Base-by-base conservation (phyloP, 2,797 vertebrate species). In the Spinibarbus caldwelli region DNA sequence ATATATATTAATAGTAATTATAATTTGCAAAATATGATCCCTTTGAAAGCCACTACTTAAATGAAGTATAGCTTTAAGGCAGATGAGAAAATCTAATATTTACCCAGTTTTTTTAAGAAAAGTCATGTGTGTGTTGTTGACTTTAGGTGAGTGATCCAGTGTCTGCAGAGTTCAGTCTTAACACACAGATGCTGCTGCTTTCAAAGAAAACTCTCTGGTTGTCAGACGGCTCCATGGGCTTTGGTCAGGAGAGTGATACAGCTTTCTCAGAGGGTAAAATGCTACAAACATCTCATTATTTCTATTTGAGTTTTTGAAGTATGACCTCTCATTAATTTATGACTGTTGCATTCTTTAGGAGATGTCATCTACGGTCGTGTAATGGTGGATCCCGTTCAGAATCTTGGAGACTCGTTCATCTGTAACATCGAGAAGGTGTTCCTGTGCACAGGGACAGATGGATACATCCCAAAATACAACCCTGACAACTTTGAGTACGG, bases 321-420 rank as follows among this genome's bases (percentile, higher is more conserved):
- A 45, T 47, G 6, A 82, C n/a, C n/a, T 29, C 4, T n/a, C 11
- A n/a, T 19, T 62, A 5, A 77, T 21, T 67, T 41, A 14, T 7
- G 19, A 7, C 12, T 47, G 15, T 54, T 64, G n/a, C 1, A 43
- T 82, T 77, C 89, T 86, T 34, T 90, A 99, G 98, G 97, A 43
- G 97, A 98, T 83, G 85, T 93, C 0, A 95, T 99, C 89, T 99
- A 98, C 0, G 96, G 97, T 3, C 97, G 97, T 3, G 97, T 99
- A 88, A 98, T 98, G 97, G 98, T 99, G 90, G 97, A 99, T 90
- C 97, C 97, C 0, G 97, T 99, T 85, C 98, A 99, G 93, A 98
- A 98, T 88, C 93, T 99, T 26, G 97, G 98, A 21, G 96, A 97
- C 86, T 97, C 97, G 17, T 99, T 99, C 92, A 94, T 96, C 93